phyloP scores from a whole-genome alignment of 2,113 vertebrate genomes.

The Myiagra hebetior region DNA sequence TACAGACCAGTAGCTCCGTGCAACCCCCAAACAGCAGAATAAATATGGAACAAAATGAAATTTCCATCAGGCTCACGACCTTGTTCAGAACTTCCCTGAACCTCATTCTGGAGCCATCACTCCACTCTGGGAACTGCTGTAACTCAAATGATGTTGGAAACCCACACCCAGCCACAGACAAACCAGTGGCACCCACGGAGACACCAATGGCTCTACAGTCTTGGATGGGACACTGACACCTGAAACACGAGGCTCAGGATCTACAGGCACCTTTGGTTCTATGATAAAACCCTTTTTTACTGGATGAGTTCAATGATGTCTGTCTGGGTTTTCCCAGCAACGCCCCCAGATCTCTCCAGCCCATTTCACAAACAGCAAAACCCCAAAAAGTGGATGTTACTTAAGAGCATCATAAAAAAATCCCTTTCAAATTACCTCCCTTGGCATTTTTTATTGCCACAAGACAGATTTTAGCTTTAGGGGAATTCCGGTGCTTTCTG shows the following conservation, averaged over 20 bases:
- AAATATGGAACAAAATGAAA: conserved; percentile 29
- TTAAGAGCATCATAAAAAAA: background rate
- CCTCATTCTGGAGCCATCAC: background rate
- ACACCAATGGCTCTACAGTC: background rate
- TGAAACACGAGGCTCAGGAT: background rate
- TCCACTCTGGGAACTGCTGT: background rate
- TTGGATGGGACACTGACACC: background rate
- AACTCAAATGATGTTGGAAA: background rate
- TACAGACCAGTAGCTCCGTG: background rate
- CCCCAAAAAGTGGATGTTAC: background rate
- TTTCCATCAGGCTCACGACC: background rate
- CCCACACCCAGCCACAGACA: background rate
- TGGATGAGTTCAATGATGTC: rapidly evolving
- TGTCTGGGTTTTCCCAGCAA: background rate
- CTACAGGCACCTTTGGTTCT: background rate
- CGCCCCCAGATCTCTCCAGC: background rate
- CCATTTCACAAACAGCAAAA: background rate
- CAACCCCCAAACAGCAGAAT: conserved; percentile 24
- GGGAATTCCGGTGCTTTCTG: background rate
- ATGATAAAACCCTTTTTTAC: background rate
- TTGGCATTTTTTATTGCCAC: background rate
- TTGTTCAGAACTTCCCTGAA: background rate
- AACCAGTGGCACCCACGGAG: rapidly evolving
- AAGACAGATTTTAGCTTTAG: background rate
- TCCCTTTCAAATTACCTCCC: background rate